Evolutionary conservation across 2,113 vertebrate species (phyloP).

Genomic region (Sisor rabdophorus): DNA sequence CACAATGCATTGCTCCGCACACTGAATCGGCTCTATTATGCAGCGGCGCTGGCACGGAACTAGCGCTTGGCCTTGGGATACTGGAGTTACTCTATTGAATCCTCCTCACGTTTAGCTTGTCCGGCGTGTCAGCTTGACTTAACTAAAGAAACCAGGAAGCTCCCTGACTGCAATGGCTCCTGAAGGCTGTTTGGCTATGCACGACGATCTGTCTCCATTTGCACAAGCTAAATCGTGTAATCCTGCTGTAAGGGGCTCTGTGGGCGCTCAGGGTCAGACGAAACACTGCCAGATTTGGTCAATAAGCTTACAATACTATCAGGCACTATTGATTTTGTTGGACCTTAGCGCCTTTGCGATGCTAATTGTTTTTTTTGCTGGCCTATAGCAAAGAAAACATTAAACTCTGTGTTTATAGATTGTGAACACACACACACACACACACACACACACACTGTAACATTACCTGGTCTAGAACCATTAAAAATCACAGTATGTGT

Average conservation of each 20-base stretch:
- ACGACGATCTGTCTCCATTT: slow-evolving; percentile 50
- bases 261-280: slow-evolving; percentile 43
- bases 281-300: slow-evolving; percentile 48
- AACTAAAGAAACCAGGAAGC: slow-evolving; percentile 57
- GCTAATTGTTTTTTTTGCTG: slow-evolving; percentile 59
- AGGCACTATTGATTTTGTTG: slow-evolving; percentile 53
- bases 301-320: slow-evolving; percentile 59
- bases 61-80: slow-evolving; percentile 34
- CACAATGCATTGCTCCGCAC: background rate
- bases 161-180: slow-evolving; percentile 43
- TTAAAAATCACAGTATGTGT: too few species aligned
- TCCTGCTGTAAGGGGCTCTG: slow-evolving; percentile 48
- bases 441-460: slow-evolving; percentile 19
- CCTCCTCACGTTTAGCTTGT: slow-evolving; percentile 41
- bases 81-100: slow-evolving; percentile 45
- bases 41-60: slow-evolving; percentile 3
- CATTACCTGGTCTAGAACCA: too few species aligned
- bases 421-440: slow-evolving; percentile 39
- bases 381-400: slow-evolving; percentile 55
- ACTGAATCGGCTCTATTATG: slow-evolving; percentile 16
- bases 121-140: slow-evolving; percentile 45
- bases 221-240: slow-evolving; percentile 43
- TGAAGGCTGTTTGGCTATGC: slow-evolving; percentile 50
- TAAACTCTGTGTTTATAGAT: slow-evolving; percentile 51
- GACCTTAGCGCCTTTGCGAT: slow-evolving; percentile 45